Evolutionary conservation across 2,113 vertebrate genomes (phyloP), one percentile per base, ranked within the genome.

Genomic region (Vicugna pacos): DNA sequence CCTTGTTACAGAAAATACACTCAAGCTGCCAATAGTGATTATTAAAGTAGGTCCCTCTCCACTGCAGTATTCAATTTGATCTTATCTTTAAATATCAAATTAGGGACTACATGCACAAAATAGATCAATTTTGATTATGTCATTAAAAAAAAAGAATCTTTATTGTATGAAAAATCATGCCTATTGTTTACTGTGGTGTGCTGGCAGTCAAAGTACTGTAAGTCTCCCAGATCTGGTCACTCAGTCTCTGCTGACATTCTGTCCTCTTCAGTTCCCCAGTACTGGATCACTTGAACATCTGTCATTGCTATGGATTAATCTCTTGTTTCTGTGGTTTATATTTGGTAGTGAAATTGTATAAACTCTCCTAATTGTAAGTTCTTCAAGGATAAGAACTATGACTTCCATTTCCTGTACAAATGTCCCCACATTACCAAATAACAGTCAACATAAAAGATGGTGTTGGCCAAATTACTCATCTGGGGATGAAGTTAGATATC

Each of bases 381-480:
- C 48, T 76, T 84, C 54, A 93, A 88, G n/a, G 38, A 4, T 50
- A 97, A 92, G n/a, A 93, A 65, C 38, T 20, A 30, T 54, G 42
- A 76, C 93, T 97, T 97, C 22, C 10, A 50, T 35, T 92, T 93
- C 89, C 65, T 60, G 8, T 70, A 64, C n/a, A 60, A 84, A 87
- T 42, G 10, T 86, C 30, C 58, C 64, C 22, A 38, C 1, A 7
- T 35, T 38, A 86, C 24, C 32, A 81, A 84, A 32, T 67, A 67
- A 28, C 10, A 58, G 46, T n/a, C 46, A 22, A 56, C 56, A 91
- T 15, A 12, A 84, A 82, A 88, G 22, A 81, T 50, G 19, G 1
- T 60, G 16, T n/a, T 87, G 75, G 77, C 50, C 65, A 92, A 48
- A 81, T 76, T 72, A 52, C 10, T 77, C 67, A 94, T 22, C 48